Evolutionary conservation across 2,888 invertebrate genomes (phyloP), one percentile per base, ranked within the genome.

Genomic region (Adineta ricciae): DNA sequence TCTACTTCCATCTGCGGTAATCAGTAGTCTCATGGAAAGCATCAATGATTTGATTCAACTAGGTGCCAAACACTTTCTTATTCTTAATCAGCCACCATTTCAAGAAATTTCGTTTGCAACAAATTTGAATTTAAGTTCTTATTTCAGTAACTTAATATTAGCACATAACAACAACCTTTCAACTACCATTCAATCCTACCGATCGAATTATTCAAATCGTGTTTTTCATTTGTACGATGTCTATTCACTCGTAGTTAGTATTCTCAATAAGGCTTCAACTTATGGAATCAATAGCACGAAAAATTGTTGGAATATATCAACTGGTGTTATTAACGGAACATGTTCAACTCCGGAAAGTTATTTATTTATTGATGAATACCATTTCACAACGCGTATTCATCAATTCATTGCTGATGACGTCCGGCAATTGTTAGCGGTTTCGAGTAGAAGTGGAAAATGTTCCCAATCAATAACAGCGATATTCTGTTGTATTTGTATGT

Each of bases 291-390:
- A 19, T 73, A 73, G 19, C 38, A 38, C 24, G 14, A 41, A 11
- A 24, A 73, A 73, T 24, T 73, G 73, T 41, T 73, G 41, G 38
- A 16, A 73, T 38, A 38, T 38, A 24, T 24, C 24, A 38, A 36
- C 8, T 24, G 21, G 38, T 41, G 38, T 5, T 38, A 2, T 9
- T 14, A 24, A 11, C 8, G 19, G 2, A 36, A 7, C 38, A 41
- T 24, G 36, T 24, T 16, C 24, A 24, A 24, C 21, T 73, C 36
- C 36, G 21, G 73, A 73, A 21, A 73, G 2, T 38, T 41, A 73
- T 41, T 1, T 73, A 38, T 73, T 41, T 73, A 73, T 73, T 73
- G 73, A 41, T 73, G 73, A 73, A 73, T 73, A 73, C 24, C 73
- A 73, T 73, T 73, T 73, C 24, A 73, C 73, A 8, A 73, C 73